These are phyloP conservation scores for Odontamblyopus lacepedii DNA, from an alignment of 2,797 vertebrate species.

Conservation along the genomic window DNA sequence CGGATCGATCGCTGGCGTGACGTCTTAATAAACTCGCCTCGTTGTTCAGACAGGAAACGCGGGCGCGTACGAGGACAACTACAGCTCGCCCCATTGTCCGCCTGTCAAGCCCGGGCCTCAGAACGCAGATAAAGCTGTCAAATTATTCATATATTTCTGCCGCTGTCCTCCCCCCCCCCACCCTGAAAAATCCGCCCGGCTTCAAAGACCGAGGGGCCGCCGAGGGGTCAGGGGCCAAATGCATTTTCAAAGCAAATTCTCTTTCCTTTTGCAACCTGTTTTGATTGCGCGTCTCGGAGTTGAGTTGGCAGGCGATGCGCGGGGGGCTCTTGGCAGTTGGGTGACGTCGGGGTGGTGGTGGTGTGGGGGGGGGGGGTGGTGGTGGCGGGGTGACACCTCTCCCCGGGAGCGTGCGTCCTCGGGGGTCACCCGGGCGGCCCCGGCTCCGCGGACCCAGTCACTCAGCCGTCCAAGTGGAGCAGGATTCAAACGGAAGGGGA, in stretches of 20 bases:
- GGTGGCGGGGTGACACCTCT: constrained; percentile 83
- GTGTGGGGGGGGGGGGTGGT: constrained; percentile 66
- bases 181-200: constrained; percentile 76
- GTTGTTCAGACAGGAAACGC: constrained; percentile 76
- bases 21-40: constrained; percentile 84
- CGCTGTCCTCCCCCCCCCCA: constrained; percentile 59
- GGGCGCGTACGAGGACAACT: constrained; percentile 77
- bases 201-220: constrained; percentile 77
- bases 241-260: constrained; percentile 86
- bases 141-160: constrained; percentile 87
- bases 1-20: constrained; percentile 82
- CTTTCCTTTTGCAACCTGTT: constrained; percentile 87
- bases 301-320: constrained; percentile 95
- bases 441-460: constrained; percentile 83
- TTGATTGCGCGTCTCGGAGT: constrained; percentile 88
- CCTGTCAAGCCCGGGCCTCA: constrained; percentile 81
- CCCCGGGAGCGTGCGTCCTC: constrained; percentile 80
- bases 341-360: constrained; percentile 66
- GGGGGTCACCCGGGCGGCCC: constrained; percentile 81
- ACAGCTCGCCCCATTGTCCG: constrained; percentile 80
- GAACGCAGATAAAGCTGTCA: constrained; percentile 87
- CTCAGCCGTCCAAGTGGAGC: constrained; percentile 82
- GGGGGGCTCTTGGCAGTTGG: constrained; percentile 86
- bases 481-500: constrained; percentile 78
- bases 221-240: constrained; percentile 78